A percentile compares a stretch with the other conserved stretches of the same genome.
Conservation (phyloP, 2,888 invertebrate genomes). For the Luperina testacea region DNA sequence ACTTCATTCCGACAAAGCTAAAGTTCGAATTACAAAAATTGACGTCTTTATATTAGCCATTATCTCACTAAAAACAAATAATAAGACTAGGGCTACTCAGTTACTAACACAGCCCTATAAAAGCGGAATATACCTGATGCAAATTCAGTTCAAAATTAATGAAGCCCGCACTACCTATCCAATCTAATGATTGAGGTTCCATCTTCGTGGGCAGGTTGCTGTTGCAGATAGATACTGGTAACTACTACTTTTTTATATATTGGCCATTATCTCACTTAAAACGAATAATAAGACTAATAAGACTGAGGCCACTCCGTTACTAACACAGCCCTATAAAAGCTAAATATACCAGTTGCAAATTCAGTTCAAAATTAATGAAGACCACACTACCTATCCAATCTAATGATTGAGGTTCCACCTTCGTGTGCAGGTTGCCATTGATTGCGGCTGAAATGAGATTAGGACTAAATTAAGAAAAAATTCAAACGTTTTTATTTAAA, state of each 20-base stretch:
- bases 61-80: neutral
- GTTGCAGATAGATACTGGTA: neutral
- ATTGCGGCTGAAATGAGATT: too few species aligned
- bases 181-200: conserved; percentile 28
- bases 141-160: conserved; percentile 28
- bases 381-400: conserved; percentile 33
- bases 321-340: neutral
- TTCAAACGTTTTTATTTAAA: too few species aligned
- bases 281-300: neutral
- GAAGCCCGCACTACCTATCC: conserved; percentile 11
- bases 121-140: neutral
- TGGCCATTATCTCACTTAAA: neutral
- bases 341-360: too few species aligned
- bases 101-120: neutral
- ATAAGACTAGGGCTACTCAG: neutral
- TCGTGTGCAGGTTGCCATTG: neutral
- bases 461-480: too few species aligned
- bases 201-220: conserved; percentile 8
- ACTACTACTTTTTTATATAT: neutral
- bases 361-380: conserved; percentile 30
- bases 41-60: neutral
- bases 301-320: neutral
- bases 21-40: too few species aligned
- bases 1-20: too few species aligned
- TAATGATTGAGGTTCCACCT: conserved; percentile 20